Evolutionary conservation across 2,797 vertebrate genomes (phyloP).

Genomic region (Hemibagrus guttatus): DNA sequence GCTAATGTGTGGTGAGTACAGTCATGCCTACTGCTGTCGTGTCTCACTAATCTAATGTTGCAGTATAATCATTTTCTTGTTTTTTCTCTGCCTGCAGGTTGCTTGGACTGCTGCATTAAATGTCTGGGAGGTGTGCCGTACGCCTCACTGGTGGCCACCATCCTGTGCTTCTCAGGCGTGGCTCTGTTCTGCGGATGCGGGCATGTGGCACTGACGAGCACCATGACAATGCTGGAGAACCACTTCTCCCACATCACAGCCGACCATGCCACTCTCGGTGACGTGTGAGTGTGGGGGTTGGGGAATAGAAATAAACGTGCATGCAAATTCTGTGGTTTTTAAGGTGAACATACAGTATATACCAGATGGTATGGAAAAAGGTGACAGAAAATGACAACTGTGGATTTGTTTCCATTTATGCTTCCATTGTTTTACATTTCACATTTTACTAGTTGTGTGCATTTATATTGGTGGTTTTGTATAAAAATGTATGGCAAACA

Average conservation of each 20-base stretch:
- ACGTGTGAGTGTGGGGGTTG: slow-evolving; percentile 83
- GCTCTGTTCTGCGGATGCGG: slow-evolving; percentile 96
- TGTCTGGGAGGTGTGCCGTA: slow-evolving; percentile 98
- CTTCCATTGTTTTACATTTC: neutral
- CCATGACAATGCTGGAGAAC: slow-evolving; percentile 90
- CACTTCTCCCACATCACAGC: slow-evolving; percentile 88
- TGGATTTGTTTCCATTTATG: neutral
- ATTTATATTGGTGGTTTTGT: neutral
- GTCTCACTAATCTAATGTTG: neutral
- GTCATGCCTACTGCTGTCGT: neutral
- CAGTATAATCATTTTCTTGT: neutral
- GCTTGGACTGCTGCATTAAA: slow-evolving; percentile 99
- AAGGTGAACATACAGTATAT: neutral
- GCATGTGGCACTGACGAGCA: slow-evolving; percentile 92
- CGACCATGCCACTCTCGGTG: slow-evolving; percentile 86
- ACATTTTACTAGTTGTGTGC: neutral
- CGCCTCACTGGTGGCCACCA: slow-evolving; percentile 97
- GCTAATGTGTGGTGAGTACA: neutral
- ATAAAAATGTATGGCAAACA: neutral
- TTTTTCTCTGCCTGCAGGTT: slow-evolving; percentile 78
- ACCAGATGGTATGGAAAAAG: neutral
- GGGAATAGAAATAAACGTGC: neutral
- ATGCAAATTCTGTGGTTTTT: neutral
- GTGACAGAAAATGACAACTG: neutral
- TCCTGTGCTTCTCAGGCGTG: slow-evolving; percentile 96